Evolutionary conservation across 1,140 invertebrate genomes (phyloP).

Genomic region (Oryctes rhinoceros): DNA sequence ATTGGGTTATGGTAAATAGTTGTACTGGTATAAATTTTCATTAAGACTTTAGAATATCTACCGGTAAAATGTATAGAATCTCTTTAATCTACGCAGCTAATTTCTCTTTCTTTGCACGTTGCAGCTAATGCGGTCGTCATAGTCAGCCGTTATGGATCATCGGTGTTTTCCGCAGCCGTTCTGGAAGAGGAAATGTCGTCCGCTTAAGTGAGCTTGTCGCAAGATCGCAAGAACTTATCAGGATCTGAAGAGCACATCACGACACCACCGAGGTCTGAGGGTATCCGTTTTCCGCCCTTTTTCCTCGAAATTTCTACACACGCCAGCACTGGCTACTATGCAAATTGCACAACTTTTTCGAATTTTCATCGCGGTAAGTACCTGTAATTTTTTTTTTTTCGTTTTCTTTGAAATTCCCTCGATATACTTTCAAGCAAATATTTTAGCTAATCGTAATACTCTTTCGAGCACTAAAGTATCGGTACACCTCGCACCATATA

Average conservation of each 20-base stretch:
- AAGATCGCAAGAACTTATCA: neutral
- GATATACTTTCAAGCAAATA: too few species aligned
- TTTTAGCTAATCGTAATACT: too few species aligned
- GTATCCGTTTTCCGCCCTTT: slow-evolving; percentile 52
- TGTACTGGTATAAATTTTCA: neutral
- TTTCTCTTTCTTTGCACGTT: neutral
- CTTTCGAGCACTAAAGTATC: too few species aligned
- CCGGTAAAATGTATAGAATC: too few species aligned
- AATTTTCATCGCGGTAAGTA: slow-evolving; percentile 59
- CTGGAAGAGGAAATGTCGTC: neutral
- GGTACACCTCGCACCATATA: too few species aligned
- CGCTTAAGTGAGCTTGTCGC: neutral
- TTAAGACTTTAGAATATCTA: neutral
- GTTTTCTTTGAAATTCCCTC: too few species aligned
- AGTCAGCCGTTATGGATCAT: slow-evolving; percentile 1
- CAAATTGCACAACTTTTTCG: slow-evolving; percentile 58
- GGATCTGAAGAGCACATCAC: slow-evolving; percentile 35
- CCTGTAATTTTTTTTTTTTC: too few species aligned
- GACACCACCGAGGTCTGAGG: slow-evolving; percentile 55
- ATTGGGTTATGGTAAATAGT: neutral
- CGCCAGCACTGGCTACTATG: slow-evolving; percentile 59
- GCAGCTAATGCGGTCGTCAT: neutral
- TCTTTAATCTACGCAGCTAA: neutral
- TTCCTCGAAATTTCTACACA: slow-evolving; percentile 53
- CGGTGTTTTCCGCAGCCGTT: neutral